Percentiles rank a stretch among this genome's conserved stretches.
These are phyloP conservation scores for Bugula neritina DNA, from an alignment of 2,888 invertebrate genomes.

Conservation along the genomic window DNA sequence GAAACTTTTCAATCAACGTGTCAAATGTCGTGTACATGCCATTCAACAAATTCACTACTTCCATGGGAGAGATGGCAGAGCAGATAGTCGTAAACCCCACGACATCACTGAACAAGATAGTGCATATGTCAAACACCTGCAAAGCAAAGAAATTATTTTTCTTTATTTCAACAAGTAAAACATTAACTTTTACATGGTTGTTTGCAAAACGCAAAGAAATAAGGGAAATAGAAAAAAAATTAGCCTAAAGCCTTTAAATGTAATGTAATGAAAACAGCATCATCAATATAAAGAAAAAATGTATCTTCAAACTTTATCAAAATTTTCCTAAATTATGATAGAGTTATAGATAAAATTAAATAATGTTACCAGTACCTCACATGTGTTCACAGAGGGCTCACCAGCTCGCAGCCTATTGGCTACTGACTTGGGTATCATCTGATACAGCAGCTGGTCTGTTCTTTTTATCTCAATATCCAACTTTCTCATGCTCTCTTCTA, in stretches of 20 bases:
- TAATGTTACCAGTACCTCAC: slow-evolving; percentile 71
- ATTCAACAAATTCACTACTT: slow-evolving; percentile 94
- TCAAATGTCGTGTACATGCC: slow-evolving; percentile 94
- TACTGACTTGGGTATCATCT: slow-evolving; percentile 98
- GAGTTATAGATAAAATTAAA: too few species aligned
- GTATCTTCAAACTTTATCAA: too few species aligned
- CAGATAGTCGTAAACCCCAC: slow-evolving; percentile 97
- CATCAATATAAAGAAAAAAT: too few species aligned
- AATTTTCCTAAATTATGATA: too few species aligned
- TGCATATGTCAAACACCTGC: slow-evolving; percentile 92
- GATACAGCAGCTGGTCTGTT: slow-evolving; percentile 89
- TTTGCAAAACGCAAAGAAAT: too few species aligned
- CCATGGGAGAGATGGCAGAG: slow-evolving; percentile 89
- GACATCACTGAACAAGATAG: slow-evolving; percentile 93
- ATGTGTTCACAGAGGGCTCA: slow-evolving; percentile 92
- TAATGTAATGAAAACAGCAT: too few species aligned
- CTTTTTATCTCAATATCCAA: slow-evolving; percentile 91
- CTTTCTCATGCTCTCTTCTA: slow-evolving; percentile 92
- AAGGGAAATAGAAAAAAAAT: too few species aligned
- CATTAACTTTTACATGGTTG: too few species aligned
- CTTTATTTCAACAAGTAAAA: too few species aligned
- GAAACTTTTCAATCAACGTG: slow-evolving; percentile 81
- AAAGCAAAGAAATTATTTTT: slow-evolving; percentile 35
- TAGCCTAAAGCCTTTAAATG: too few species aligned
- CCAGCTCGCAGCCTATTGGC: slow-evolving; percentile 86